Base-by-base conservation (phyloP, 2,797 vertebrate species). In the Smutsia gigantea region DNA sequence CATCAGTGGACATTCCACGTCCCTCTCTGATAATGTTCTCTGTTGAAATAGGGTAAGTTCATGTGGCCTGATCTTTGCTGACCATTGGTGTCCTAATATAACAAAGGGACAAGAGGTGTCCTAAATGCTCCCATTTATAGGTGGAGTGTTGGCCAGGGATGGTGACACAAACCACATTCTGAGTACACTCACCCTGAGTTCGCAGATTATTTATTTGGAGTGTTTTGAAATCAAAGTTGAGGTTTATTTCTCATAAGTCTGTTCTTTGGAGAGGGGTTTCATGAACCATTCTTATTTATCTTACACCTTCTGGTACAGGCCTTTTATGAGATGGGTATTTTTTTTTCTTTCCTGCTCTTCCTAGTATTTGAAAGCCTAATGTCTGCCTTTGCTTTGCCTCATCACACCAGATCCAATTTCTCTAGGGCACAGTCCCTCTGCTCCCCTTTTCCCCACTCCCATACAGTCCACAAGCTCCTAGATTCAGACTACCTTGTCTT, bases 241-340 rank as follows among this genome's bases (percentile, higher is more conserved):
- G 92, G 75, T 96, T 93, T 87, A 93, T 97, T 97, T 97, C 89
- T 97, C 89, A 84, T 95, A 95, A 95, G 66, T 92, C 92, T 93
- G 31, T 93, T 96, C 63, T 93, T 96, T 95, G 89, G 94, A 97
- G 85, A 68, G n/a, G 51, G 69, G 71, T 97, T 97, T 97, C 93
- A 95, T 84, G 59, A 94, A 89, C 55, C 57, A 21, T 87, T 92
- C 86, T 94, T 92, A 95, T 95, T 91, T 93, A 86, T 90, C 92
- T 84, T 75, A n/a, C 87, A 59, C 90, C 93, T 96, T 81, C 82
- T 23, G 42, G 83, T 64, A 88, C 27, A 55, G 55, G 53, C 34
- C 69, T 95, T 98, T 97, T 96, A 97, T 94, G 87, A 97, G 93
- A 96, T 92, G 79, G 78, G 42, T 96, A 49, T 93, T 97, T 97